A percentile compares a stretch with the other conserved stretches of the same genome.
These are phyloP conservation scores for Conus ventricosus DNA, from an alignment of 1,140 invertebrate genomes.

Conservation along the genomic window DNA sequence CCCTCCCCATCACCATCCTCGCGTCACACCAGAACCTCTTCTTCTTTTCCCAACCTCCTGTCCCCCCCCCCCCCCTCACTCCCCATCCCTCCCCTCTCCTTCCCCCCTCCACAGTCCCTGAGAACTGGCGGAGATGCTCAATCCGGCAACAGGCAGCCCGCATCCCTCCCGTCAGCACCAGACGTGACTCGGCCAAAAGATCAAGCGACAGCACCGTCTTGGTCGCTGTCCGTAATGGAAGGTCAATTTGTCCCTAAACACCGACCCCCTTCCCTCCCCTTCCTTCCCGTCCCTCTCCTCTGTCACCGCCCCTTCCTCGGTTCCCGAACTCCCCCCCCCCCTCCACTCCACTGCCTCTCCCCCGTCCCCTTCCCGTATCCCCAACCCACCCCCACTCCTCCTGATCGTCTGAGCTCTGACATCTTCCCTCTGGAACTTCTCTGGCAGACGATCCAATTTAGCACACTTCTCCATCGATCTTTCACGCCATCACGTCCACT, in stretches of 20 bases:
- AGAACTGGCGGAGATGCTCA: no score
- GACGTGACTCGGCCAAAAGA: not conserved
- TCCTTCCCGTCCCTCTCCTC: not conserved
- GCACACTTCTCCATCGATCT: not conserved
- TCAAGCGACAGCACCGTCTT: not conserved
- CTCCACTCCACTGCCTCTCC: not conserved
- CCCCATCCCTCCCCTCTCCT: no score
- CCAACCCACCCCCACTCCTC: not conserved
- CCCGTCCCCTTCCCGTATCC: not conserved
- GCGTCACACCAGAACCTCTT: no score
- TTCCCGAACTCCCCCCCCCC: not conserved
- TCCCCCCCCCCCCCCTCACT: no score
- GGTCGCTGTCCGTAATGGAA: not conserved
- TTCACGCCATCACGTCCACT: not conserved
- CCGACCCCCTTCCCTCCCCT: not conserved
- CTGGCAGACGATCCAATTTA: conserved; percentile 7
- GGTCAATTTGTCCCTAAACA: conserved; percentile 2
- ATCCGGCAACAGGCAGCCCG: not conserved
- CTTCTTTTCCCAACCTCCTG: no score
- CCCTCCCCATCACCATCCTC: no score
- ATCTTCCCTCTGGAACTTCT: not conserved
- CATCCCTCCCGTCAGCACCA: not conserved
- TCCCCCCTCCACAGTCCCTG: no score
- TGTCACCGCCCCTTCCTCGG: not conserved
- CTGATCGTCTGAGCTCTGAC: not conserved